phyloP scores from a whole-genome alignment of 2,113 vertebrate genomes.

The Phylloscopus trochiloides region DNA sequence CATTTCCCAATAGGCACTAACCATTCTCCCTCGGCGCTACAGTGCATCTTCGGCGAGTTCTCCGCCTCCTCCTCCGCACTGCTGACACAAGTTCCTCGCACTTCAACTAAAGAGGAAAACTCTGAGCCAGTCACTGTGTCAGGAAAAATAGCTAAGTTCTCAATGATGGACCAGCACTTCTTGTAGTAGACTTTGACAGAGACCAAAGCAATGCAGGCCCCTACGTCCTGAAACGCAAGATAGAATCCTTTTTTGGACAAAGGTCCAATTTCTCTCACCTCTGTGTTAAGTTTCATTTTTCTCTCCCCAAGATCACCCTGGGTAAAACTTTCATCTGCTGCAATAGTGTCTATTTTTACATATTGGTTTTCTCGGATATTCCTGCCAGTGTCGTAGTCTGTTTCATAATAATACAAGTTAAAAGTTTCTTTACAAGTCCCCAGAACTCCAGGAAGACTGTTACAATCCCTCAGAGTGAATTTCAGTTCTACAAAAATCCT shows the following conservation, averaged over 20 bases:
- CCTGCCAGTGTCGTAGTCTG: slow-evolving; percentile 93
- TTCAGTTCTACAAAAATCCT: slow-evolving; percentile 99
- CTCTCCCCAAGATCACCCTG: slow-evolving; percentile 98
- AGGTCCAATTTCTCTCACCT: slow-evolving; percentile 96
- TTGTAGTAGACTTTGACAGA: slow-evolving; percentile 99
- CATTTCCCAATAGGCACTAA: slow-evolving; percentile 99
- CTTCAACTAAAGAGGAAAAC: slow-evolving; percentile 98
- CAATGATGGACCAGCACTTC: slow-evolving; percentile 99
- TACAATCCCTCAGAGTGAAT: slow-evolving; percentile 99
- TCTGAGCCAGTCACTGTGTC: slow-evolving; percentile 98
- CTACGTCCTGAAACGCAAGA: slow-evolving; percentile 99
- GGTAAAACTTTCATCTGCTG: slow-evolving; percentile 99
- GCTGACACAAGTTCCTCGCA: slow-evolving; percentile 91
- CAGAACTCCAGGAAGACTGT: slow-evolving; percentile 97
- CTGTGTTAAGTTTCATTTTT: slow-evolving; percentile 99
- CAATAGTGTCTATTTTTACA: slow-evolving; percentile 98
- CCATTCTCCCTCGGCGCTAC: slow-evolving; percentile 98
- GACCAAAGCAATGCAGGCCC: slow-evolving; percentile 97
- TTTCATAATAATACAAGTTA: slow-evolving; percentile 99
- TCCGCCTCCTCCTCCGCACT: slow-evolving; percentile 95
- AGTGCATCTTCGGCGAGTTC: slow-evolving; percentile 98
- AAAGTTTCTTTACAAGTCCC: slow-evolving; percentile 99
- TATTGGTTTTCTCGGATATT: slow-evolving; percentile 97
- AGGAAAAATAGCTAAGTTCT: slow-evolving; percentile 97
- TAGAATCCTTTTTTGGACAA: slow-evolving; percentile 97